A percentile compares a stretch with the other conserved stretches of the same genome.
Evolutionary conservation across 2,888 invertebrate species (phyloP).

Genomic region (Odontocolon sp.): DNA sequence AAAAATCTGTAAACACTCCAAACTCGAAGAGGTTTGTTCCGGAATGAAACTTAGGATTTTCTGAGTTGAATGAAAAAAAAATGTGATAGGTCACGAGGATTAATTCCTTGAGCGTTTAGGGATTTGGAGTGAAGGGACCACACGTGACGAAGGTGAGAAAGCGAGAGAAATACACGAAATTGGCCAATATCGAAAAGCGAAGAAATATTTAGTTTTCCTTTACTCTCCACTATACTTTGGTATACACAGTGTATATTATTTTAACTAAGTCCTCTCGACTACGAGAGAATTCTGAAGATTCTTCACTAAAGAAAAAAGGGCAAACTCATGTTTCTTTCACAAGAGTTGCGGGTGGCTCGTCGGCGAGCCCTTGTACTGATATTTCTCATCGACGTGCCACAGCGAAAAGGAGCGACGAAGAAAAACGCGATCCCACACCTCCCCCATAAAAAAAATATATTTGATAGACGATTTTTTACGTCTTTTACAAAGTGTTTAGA

Average conservation of each 20-base stretch:
- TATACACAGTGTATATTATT: conserved; percentile 67
- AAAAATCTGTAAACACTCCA: neutral
- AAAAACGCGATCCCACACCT: conserved; percentile 19
- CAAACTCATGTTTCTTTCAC: conserved; percentile 67
- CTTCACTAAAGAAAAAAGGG: conserved; percentile 64
- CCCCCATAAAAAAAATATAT: too few species aligned
- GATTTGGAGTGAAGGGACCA: conserved; percentile 31
- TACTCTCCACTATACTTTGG: conserved; percentile 31
- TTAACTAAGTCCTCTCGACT: conserved; percentile 66
- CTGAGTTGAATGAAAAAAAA: conserved; percentile 28
- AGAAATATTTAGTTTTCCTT: conserved; percentile 70
- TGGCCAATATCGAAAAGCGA: conserved; percentile 70
- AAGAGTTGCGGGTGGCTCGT: conserved; percentile 20
- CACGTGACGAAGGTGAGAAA: conserved; percentile 25
- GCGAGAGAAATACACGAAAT: conserved; percentile 62
- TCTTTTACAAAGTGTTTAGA: too few species aligned
- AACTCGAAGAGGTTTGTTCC: conserved; percentile 53
- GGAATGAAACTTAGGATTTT: conserved; percentile 31
- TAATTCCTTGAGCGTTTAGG: conserved; percentile 39
- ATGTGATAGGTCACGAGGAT: conserved; percentile 61
- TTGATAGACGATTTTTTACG: too few species aligned
- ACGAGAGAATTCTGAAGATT: conserved; percentile 34
- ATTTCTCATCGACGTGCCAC: conserved; percentile 30
- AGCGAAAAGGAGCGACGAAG: neutral
- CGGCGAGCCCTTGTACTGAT: conserved; percentile 27